Percentiles rank a stretch among this genome's conserved stretches.
phyloP scores from a whole-genome alignment of 2,797 vertebrate species.

The Siniperca scherzeri region DNA sequence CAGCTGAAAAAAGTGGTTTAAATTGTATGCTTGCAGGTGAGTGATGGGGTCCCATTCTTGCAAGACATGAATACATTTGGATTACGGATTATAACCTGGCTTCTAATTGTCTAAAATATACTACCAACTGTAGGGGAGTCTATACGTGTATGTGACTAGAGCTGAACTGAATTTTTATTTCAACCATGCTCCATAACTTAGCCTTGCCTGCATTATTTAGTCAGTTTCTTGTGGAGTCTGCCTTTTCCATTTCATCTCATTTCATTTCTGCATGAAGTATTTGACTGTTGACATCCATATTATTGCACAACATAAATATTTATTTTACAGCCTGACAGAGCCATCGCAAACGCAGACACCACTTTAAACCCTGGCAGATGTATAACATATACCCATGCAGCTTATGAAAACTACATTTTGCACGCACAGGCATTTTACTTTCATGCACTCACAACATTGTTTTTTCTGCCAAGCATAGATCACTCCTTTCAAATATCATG shows the following conservation, averaged over 20 bases:
- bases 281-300: conserved; percentile 69
- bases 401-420: conserved; percentile 33
- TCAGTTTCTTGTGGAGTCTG: conserved; percentile 19
- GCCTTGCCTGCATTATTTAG: conserved; percentile 43
- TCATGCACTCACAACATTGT: conserved; percentile 29
- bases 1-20: too few species aligned
- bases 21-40: conserved; percentile 11
- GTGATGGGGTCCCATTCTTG: neutral
- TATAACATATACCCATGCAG: conserved; percentile 39
- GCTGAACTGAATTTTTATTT: conserved; percentile 7
- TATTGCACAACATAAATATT: conserved; percentile 69
- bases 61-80: conserved; percentile 10
- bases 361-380: conserved; percentile 27
- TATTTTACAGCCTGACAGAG: conserved; percentile 52
- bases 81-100: neutral
- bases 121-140: neutral
- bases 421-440: conserved; percentile 31
- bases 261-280: conserved; percentile 64
- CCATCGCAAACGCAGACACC: conserved; percentile 8
- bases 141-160: neutral
- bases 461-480: conserved; percentile 33
- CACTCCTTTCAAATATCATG: conserved; percentile 27
- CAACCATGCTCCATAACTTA: conserved; percentile 14
- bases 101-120: conserved; percentile 26
- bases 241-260: conserved; percentile 46